These are phyloP conservation scores for Poecilia picta DNA, from an alignment of 2,797 vertebrate genomes.

Conservation along the genomic window DNA sequence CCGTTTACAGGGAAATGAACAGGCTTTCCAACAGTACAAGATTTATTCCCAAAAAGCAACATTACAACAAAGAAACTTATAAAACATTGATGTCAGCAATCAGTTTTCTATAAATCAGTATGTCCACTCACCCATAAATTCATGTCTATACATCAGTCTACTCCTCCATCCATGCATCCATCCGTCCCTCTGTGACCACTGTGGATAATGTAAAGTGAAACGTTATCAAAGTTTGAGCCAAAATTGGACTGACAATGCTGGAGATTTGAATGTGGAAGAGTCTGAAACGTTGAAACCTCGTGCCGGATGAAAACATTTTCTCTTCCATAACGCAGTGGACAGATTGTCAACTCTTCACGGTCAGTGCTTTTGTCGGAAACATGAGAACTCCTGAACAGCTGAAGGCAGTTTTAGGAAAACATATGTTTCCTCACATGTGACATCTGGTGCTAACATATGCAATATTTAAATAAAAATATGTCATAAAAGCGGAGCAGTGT, in stretches of 20 bases:
- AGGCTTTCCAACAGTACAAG: neutral
- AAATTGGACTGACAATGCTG: neutral
- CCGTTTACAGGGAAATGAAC: neutral
- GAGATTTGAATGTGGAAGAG: neutral
- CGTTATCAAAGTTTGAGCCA: neutral
- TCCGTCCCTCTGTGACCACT: neutral
- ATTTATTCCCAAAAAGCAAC: neutral
- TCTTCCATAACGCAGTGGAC: neutral
- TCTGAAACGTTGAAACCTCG: neutral
- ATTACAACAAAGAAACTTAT: neutral
- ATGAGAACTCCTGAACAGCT: neutral
- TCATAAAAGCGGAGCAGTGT: neutral
- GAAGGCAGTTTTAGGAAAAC: neutral
- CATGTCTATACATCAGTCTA: neutral
- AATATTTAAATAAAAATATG: neutral
- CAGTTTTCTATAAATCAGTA: neutral
- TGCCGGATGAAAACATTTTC: neutral
- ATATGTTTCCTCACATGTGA: neutral
- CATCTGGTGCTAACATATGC: neutral
- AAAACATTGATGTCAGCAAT: neutral
- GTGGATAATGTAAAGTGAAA: neutral
- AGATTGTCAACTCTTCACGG: neutral
- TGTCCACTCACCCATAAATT: neutral
- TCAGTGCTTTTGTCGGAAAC: neutral
- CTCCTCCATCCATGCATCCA: neutral